These are phyloP conservation scores for Coleophora flavipennella DNA, from an alignment of 2,888 invertebrate genomes.

Conservation along the genomic window DNA sequence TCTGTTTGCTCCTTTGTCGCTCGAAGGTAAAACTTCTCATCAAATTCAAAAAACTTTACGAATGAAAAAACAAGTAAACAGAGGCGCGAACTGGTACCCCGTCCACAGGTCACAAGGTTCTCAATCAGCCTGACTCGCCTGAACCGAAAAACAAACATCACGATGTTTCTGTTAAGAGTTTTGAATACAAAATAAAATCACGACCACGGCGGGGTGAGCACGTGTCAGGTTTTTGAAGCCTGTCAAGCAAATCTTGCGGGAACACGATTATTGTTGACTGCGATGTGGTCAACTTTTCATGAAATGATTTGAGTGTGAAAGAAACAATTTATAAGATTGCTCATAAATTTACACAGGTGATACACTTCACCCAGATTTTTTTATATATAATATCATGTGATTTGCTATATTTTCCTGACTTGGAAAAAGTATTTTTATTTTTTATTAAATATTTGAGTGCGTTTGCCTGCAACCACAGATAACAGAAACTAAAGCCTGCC, in stretches of 20 bases:
- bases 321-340: background rate
- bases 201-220: background rate
- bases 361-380: no score
- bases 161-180: background rate
- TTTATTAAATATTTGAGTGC: no score
- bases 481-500: no score
- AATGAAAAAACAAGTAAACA: no score
- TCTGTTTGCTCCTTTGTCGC: no score
- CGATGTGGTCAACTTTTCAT: background rate
- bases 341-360: no score
- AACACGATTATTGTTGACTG: background rate
- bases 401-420: no score
- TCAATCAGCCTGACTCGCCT: conserved; percentile 13
- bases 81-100: background rate
- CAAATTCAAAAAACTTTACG: background rate
- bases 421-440: no score
- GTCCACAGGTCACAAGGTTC: conserved; percentile 9
- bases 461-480: no score
- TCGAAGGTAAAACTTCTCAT: no score
- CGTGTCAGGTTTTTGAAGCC: background rate
- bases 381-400: no score
- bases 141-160: conserved; percentile 4
- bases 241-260: background rate
- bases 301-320: conserved; percentile 2
- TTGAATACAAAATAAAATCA: background rate